Percentiles rank a stretch among this genome's conserved stretches.
Conservation (phyloP, 2,888 invertebrate species). For the Eulithis prunata region DNA sequence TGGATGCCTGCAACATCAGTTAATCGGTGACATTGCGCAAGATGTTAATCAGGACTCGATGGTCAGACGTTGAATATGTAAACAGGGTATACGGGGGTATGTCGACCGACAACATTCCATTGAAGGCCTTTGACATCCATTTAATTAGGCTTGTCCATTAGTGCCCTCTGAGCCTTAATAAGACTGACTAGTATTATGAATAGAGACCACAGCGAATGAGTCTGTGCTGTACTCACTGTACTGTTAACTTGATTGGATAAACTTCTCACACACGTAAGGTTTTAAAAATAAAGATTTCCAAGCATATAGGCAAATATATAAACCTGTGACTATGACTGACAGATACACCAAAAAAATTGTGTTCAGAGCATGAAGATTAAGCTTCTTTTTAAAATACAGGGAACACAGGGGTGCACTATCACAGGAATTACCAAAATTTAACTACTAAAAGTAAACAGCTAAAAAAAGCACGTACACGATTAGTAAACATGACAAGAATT, state of each 20-base stretch:
- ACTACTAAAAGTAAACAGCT: too few relatives aligned
- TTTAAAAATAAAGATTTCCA: background rate
- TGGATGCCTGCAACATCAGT: conserved; percentile 28
- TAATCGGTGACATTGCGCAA: conserved; percentile 34
- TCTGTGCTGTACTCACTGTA: conserved; percentile 34
- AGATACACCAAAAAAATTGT: too few relatives aligned
- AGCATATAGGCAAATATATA: too few relatives aligned
- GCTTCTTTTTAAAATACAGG: too few relatives aligned
- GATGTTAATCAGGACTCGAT: conserved; percentile 55
- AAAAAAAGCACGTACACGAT: background rate
- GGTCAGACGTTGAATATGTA: conserved; percentile 54
- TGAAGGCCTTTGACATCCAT: conserved; percentile 55
- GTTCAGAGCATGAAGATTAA: too few relatives aligned
- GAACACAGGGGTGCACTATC: too few relatives aligned
- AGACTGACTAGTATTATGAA: conserved; percentile 65
- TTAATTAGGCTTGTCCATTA: conserved; percentile 72
- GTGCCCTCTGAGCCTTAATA: conserved; percentile 58
- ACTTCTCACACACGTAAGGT: background rate
- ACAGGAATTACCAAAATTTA: too few relatives aligned
- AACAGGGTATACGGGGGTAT: conserved; percentile 23
- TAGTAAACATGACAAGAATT: too few relatives aligned
- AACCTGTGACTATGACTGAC: too few relatives aligned
- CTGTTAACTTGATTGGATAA: conserved; percentile 13
- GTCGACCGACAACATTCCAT: conserved; percentile 27
- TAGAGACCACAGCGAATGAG: conserved; percentile 46